A percentile compares a stretch with the other conserved stretches of the same genome.
Conservation (phyloP, 2,113 vertebrate genomes). For the Pelobates fuscus region DNA sequence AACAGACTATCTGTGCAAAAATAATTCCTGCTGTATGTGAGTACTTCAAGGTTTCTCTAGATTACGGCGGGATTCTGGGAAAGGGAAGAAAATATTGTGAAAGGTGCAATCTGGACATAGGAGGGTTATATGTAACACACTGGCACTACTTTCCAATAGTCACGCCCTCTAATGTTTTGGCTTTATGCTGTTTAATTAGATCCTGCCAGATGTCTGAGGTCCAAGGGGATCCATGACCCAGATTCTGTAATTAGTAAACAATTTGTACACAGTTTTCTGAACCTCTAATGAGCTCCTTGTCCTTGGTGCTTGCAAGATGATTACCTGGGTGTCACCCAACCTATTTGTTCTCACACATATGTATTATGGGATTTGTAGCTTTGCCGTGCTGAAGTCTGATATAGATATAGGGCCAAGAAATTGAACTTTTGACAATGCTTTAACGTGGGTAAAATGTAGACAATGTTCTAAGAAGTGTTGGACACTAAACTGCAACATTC, state of each 20-base stretch:
- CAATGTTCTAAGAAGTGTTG: too few relatives aligned
- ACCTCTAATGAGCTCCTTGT: constrained; percentile 37
- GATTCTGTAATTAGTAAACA: constrained; percentile 52
- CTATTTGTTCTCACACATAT: not conserved
- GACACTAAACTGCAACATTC: too few relatives aligned
- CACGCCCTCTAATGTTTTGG: constrained; percentile 30
- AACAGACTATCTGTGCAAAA: not conserved
- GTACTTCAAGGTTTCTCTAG: not conserved
- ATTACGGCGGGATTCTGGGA: not conserved
- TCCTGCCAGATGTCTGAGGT: constrained; percentile 46
- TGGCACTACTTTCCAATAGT: constrained; percentile 4
- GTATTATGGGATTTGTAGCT: not conserved
- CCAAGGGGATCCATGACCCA: constrained; percentile 47
- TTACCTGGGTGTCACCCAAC: constrained; percentile 28
- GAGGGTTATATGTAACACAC: not conserved
- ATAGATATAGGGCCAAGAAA: too few relatives aligned
- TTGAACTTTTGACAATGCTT: too few relatives aligned
- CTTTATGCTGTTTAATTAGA: constrained; percentile 47
- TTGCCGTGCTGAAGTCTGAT: not conserved
- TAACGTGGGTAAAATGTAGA: too few relatives aligned
- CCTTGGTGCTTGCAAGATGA: constrained; percentile 43
- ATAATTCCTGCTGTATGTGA: not conserved
- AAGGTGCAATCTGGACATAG: not conserved
- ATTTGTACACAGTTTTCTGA: constrained; percentile 48
- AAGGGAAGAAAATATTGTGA: not conserved